Base-by-base conservation (phyloP, 2,888 invertebrate species). In the Alentia gelatinosa region DNA sequence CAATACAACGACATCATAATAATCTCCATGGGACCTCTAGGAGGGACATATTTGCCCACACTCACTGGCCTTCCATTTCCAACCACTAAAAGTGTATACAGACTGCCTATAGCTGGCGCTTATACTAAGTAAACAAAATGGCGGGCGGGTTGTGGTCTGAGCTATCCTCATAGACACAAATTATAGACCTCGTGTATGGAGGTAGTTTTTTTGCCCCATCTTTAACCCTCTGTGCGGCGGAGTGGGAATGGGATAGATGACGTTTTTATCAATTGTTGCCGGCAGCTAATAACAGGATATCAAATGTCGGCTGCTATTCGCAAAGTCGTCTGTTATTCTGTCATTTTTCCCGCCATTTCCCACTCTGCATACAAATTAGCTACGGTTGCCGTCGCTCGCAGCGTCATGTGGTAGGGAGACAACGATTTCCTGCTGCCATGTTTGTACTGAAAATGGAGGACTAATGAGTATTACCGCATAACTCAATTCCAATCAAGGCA, bases 241-340 rank as follows among this genome's bases (percentile, higher is more conserved):
- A 68, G 68, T 68, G 68, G 68, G 68, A 68, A 68, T 68, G 68
- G 30, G 68, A 68, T 68, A 68, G 68, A 68, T 68, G 68, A 30
- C 68, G 68, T 68, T 68, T 68, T 68, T 68, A 68, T 68, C 68
- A 68, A 68, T 68, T 68, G 68, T 68, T 68, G 68, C 68, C 68
- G 68, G 68, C 68, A 30, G 68, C 68, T 68, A 68, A 68, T 68
- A 30, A 68, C 68, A 68, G 68, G 68, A 68, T 68, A 68, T 68
- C 68, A 68, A 68, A 68, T 68, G 68, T 68, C 68, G 56, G 19
- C 56, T 56, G 56, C 56, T 56, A 56, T 56, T 56, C 56, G 56
- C 56, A 1, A 12, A 56, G 56, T 56, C 56, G 56, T 56, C 56
- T 56, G 56, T 56, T 56, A 56, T 56, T 68, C 68, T 68, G 68